Evolutionary conservation across 2,888 invertebrate genomes (phyloP).

Genomic region (Stratiomys singularior): DNA sequence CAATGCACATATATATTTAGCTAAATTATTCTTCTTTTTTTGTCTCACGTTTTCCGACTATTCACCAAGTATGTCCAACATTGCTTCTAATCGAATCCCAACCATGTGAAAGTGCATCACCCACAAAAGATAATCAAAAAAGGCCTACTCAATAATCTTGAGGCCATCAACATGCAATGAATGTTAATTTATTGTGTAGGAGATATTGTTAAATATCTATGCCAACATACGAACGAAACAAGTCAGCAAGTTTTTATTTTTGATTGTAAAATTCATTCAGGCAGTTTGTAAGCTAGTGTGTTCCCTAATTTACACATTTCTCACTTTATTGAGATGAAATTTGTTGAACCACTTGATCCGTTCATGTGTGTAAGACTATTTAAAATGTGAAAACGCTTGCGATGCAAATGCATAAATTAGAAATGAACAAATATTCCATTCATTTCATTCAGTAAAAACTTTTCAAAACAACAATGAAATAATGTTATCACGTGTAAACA

Average conservation of each 20-base stretch:
- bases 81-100: not conserved
- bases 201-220: slow-evolving; percentile 11
- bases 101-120: slow-evolving; percentile 4
- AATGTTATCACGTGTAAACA: slow-evolving; percentile 3
- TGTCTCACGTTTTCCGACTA: not conserved
- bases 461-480: slow-evolving; percentile 13
- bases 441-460: not conserved
- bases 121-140: slow-evolving; percentile 1
- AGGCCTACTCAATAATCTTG: not conserved
- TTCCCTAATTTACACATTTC: slow-evolving; percentile 35
- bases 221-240: not conserved
- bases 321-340: slow-evolving; percentile 23
- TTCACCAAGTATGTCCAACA: not conserved
- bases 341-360: not conserved
- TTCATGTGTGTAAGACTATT: not conserved
- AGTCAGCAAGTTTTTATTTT: not conserved
- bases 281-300: not conserved
- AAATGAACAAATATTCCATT: not conserved
- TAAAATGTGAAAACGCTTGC: slow-evolving; percentile 4
- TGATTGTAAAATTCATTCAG: not conserved
- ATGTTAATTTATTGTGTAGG: slow-evolving; percentile 6
- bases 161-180: slow-evolving; percentile 7
- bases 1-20: not conserved
- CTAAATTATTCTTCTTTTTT: not conserved
- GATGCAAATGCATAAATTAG: slow-evolving; percentile 23